These are phyloP conservation scores for Cancer borealis DNA, from an alignment of 2,888 invertebrate genomes.

Conservation along the genomic window DNA sequence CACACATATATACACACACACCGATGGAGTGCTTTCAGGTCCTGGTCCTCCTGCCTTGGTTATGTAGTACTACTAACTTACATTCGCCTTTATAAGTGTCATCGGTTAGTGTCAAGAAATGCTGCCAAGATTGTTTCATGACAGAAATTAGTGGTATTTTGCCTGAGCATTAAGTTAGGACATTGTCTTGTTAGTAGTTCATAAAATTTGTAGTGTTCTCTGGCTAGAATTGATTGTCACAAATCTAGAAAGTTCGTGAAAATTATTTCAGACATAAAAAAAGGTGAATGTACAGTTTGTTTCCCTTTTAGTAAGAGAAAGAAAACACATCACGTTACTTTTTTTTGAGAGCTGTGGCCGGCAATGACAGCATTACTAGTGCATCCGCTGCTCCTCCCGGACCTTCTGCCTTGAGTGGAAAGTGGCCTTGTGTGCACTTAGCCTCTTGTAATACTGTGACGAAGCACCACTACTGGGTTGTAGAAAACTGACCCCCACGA, in stretches of 20 bases:
- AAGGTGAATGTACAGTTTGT: constrained; percentile 71
- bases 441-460: constrained; percentile 62
- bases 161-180: constrained; percentile 14
- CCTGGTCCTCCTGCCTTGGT: constrained; percentile 22
- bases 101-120: background rate
- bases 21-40: background rate
- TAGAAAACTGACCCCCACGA: constrained; percentile 45
- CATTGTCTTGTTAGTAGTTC: constrained; percentile 2
- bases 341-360: constrained; percentile 65
- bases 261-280: constrained; percentile 9
- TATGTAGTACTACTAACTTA: constrained; percentile 53
- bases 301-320: constrained; percentile 44
- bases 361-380: constrained; percentile 40
- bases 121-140: constrained; percentile 28
- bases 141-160: constrained; percentile 15
- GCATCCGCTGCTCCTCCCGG: constrained; percentile 59
- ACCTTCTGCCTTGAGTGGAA: constrained; percentile 64
- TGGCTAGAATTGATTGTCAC: constrained; percentile 39
- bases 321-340: constrained; percentile 48
- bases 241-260: background rate
- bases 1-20: constrained; percentile 30
- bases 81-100: constrained; percentile 65
- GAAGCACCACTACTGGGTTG: constrained; percentile 51
- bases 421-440: constrained; percentile 67
- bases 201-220: constrained; percentile 17